phyloP scores from a whole-genome alignment of 2,797 vertebrate genomes.

The Pseudomugil tenellus region DNA sequence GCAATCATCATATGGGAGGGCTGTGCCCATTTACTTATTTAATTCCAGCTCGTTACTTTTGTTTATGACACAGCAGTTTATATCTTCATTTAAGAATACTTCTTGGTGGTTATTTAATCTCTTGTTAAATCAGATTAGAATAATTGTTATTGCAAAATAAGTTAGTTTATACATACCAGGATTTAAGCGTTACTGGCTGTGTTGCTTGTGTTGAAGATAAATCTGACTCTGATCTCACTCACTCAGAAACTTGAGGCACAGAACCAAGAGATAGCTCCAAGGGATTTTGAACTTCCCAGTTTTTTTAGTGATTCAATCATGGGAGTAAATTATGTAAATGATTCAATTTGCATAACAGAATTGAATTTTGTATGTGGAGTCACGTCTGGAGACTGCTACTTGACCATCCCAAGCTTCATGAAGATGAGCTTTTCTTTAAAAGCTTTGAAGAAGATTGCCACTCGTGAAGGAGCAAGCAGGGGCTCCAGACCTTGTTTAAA shows the following conservation, averaged over 20 bases:
- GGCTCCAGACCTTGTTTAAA: slow-evolving; percentile 43
- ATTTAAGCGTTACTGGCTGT: slow-evolving; percentile 11
- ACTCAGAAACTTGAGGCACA: background rate
- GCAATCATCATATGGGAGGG: no score
- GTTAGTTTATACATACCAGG: background rate
- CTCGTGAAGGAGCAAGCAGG: slow-evolving; percentile 35
- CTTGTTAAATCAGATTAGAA: background rate
- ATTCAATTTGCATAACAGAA: slow-evolving; percentile 16
- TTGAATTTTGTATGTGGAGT: background rate
- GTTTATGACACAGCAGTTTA: no score
- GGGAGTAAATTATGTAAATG: slow-evolving; percentile 5
- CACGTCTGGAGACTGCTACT: slow-evolving; percentile 13
- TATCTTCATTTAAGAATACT: background rate
- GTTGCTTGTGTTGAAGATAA: slow-evolving; percentile 6
- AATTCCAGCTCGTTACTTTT: no score
- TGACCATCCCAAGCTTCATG: background rate
- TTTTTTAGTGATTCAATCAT: background rate
- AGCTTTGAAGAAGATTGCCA: slow-evolving; percentile 29
- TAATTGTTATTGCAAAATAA: background rate
- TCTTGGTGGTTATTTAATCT: background rate
- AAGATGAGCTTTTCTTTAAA: slow-evolving; percentile 19
- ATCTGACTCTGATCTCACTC: slow-evolving; percentile 1
- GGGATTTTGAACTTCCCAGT: slow-evolving; percentile 2
- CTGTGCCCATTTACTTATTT: no score
- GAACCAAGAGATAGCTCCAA: background rate